A percentile compares a stretch with the other conserved stretches of the same genome.
phyloP scores from a whole-genome alignment of 2,888 invertebrate species.

The Aromia moschata region DNA sequence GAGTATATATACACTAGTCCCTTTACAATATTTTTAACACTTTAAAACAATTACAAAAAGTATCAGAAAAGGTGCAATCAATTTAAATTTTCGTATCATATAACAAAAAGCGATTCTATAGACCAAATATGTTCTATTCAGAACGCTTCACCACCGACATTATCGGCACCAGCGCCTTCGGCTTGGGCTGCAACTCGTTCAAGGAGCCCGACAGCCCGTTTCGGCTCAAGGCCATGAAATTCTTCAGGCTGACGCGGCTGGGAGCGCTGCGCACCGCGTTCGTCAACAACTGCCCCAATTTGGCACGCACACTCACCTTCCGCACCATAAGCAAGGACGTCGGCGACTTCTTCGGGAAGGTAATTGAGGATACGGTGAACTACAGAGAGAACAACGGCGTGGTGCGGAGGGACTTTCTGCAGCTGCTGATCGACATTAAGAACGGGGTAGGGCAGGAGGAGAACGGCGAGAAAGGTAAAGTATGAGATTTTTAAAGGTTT shows the following conservation, averaged over 20 bases:
- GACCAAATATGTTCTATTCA: conserved; percentile 17
- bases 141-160: conserved; percentile 38
- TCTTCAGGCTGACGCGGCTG: not conserved
- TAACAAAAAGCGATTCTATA: no score
- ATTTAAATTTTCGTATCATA: no score
- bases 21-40: no score
- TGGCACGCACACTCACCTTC: not conserved
- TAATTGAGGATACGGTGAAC: conserved; percentile 60
- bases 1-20: no score
- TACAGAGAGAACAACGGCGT: conserved; percentile 61
- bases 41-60: no score
- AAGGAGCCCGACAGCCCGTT: conserved; percentile 59
- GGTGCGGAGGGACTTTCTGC: conserved; percentile 65
- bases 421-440: conserved; percentile 58
- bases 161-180: conserved; percentile 66
- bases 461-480: no score
- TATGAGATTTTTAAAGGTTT: no score
- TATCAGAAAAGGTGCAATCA: no score
- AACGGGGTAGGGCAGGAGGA: no score
- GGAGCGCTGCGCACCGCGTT: not conserved
- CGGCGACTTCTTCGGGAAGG: conserved; percentile 60
- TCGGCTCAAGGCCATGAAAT: not conserved
- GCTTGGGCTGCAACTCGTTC: conserved; percentile 68
- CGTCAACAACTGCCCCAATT: not conserved
- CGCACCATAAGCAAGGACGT: conserved; percentile 39